Evolutionary conservation across 2,797 vertebrate genomes (phyloP), one percentile per base, ranked within the genome.

Genomic region (Ara ararauna): DNA sequence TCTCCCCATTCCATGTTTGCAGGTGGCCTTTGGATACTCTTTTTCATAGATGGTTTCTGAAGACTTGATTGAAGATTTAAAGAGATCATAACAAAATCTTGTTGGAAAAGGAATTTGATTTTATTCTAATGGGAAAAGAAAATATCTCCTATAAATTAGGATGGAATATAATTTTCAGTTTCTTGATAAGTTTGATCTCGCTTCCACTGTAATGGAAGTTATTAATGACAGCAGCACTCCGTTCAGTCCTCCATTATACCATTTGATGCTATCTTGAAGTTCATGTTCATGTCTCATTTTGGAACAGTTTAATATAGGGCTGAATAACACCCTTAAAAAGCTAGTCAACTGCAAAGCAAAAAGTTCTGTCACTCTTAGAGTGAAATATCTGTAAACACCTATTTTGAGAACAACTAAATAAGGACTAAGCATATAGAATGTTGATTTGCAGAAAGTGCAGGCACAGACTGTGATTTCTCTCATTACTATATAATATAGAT

Each of bases 121-220:
- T 89, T 77, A 47, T 87, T 90, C 81, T 89, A 87, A 93, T 75
- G 42, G 87, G 72, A 82, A 80, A 80, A 38, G 16, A 83, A 85
- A 82, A 65, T 38, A 75, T 18, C 54, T 90, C 48, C 47, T 83
- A 40, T 78, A 93, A 93, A 68, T 82, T 85, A 58, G n/a, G 29
- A 42, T 42, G 27, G 42, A 90, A 78, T 1, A 6, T 62, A 45
- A 80, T 89, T 96, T 94, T 93, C 68, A 72, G 47, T 87, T 86
- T 87, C 76, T 84, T 79, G 44, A 6, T 81, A 88, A 84, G 67
- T 87, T 88, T 82, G 71, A 85, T 91, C 77, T 91, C 90, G 11
- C 50, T 81, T 73, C 47, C 44, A 44, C 50, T 73, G 54, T 76
- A 94, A 67, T 83, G 45, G 67, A 85, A 80, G 42, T 74, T 82